Evolutionary conservation across 2,113 vertebrate species (phyloP), one percentile per base, ranked within the genome.

Genomic region (Gobius niger): DNA sequence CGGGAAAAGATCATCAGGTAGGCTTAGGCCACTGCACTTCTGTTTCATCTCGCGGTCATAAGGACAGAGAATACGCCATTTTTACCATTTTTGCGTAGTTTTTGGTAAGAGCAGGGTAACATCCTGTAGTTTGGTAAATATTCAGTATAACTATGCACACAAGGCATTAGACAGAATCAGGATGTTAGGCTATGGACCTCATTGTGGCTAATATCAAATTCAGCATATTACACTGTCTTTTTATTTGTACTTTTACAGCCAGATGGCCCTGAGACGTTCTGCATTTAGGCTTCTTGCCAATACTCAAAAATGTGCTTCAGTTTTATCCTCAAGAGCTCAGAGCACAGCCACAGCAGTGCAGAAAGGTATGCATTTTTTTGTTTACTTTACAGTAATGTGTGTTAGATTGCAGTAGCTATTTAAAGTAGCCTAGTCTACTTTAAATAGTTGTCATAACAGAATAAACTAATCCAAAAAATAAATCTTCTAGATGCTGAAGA

Each of bases 261-360:
- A 62, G 1, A 94, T 93, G 92, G 90, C 91, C 62, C 79, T 93
- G 64, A 89, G 90, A 74, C 73, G 83, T 65, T 56, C 72, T 40
- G 64, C 77, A 19, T 68, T 73, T 47, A 72, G 78, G 62, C 80
- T 92, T 10, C 77, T 93, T 13, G 70, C 66, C 60, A 76, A 74
- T 74, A 60, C 81, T 15, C 82, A 79, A 9, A 88, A 78, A 71
- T 75, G 84, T 77, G 65, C 68, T 7, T 49, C 78, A 8, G 44
- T 81, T 0, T 11, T 68, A 42, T 73, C 60, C 0, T 72, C 71
- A 54, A 89, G 91, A 79, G 65, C 88, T 1, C 92, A 93, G 82
- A 82, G 88, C 50, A 91, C 91, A 9, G 68, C 67, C 4, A 82
- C 83, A 19, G 67, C 82, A 11, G 60, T 47, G 14, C 10, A 19